Conservation (phyloP, 2,797 vertebrate species). For the Apogon talboti region DNA sequence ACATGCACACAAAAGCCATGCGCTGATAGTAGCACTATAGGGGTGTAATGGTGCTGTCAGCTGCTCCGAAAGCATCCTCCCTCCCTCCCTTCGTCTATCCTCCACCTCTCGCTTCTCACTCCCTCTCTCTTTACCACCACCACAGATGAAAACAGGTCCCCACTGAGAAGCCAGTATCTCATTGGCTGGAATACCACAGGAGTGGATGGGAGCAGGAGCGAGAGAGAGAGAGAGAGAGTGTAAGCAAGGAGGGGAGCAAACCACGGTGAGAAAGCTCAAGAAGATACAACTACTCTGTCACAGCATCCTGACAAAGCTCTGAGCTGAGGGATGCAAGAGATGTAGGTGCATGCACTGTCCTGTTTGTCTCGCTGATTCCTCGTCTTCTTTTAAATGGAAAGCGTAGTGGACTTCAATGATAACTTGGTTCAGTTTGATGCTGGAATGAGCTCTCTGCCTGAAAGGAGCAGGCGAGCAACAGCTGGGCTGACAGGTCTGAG, state of each 20-base stretch:
- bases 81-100: constrained; percentile 8
- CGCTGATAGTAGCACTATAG: constrained; percentile 72
- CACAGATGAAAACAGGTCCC: constrained; percentile 74
- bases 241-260: constrained; percentile 34
- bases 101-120: constrained; percentile 8
- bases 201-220: constrained; percentile 63
- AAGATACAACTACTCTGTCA: constrained; percentile 73
- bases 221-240: constrained; percentile 35
- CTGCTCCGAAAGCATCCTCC: constrained; percentile 63
- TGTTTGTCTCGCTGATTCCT: constrained; percentile 27
- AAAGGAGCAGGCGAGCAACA: constrained; percentile 49
- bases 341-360: constrained; percentile 27
- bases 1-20: constrained; percentile 75
- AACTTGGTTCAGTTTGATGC: constrained; percentile 52
- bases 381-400: constrained; percentile 35
- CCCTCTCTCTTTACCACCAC: constrained; percentile 40
- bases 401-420: constrained; percentile 40
- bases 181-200: constrained; percentile 75
- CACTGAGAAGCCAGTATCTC: constrained; percentile 61
- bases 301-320: constrained; percentile 65
- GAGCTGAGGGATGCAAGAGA: constrained; percentile 50
- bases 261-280: constrained; percentile 53
- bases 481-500: constrained; percentile 50
- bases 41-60: constrained; percentile 77
- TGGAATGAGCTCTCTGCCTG: constrained; percentile 31